These are phyloP conservation scores for Myioborus miniatus DNA, from an alignment of 2,797 vertebrate genomes.

Conservation along the genomic window DNA sequence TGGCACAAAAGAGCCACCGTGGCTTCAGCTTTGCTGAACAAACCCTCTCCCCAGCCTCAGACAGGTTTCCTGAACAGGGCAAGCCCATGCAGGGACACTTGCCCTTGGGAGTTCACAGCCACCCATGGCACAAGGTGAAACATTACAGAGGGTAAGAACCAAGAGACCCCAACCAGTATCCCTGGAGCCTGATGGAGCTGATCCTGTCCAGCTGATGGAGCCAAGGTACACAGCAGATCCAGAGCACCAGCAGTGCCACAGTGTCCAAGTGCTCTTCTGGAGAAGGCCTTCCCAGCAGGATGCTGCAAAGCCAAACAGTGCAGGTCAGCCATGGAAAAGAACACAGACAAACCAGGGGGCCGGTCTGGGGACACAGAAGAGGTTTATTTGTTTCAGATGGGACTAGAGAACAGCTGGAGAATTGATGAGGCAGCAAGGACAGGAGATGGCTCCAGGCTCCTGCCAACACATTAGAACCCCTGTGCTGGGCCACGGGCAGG, in stretches of 20 bases:
- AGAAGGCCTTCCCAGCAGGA: neutral
- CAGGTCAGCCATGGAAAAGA: neutral
- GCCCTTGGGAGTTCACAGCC: neutral
- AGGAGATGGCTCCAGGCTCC: neutral
- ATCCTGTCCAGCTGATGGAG: neutral
- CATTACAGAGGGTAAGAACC: neutral
- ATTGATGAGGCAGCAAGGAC: neutral
- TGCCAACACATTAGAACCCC: neutral
- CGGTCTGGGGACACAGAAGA: neutral
- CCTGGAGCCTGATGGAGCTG: rapidly evolving
- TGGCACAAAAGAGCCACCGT: rapidly evolving
- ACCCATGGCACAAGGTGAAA: rapidly evolving
- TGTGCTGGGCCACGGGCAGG: neutral
- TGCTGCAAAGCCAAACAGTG: neutral
- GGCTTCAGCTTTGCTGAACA: neutral
- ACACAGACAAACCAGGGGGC: neutral
- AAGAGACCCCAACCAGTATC: rapidly evolving
- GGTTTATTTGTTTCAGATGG: neutral
- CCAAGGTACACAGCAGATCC: rapidly evolving
- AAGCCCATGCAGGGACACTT: neutral
- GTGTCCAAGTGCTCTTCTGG: neutral
- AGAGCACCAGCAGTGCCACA: neutral
- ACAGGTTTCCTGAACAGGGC: neutral
- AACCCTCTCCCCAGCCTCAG: neutral
- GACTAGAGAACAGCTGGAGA: neutral